These are phyloP conservation scores for Eudemis profundana DNA, from an alignment of 2,888 invertebrate species.

Conservation along the genomic window DNA sequence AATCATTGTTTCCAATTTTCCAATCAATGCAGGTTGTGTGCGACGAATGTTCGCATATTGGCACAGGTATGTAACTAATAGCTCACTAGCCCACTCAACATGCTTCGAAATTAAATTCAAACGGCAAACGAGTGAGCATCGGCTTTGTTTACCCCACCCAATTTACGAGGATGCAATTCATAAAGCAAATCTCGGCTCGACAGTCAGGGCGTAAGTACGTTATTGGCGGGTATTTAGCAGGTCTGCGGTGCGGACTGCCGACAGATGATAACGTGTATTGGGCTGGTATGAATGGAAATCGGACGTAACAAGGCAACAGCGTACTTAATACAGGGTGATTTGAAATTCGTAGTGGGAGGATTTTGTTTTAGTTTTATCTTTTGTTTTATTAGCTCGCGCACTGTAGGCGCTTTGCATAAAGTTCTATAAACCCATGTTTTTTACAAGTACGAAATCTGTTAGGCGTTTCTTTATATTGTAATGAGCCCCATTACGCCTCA, in stretches of 20 bases:
- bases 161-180: conserved; percentile 71
- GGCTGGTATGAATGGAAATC: conserved; percentile 49
- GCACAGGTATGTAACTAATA: not conserved
- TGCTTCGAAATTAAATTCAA: conserved; percentile 62
- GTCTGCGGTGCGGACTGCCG: conserved; percentile 71
- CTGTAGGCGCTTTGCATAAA: no score
- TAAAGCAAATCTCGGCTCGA: conserved; percentile 71
- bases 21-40: not conserved
- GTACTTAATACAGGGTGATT: not conserved
- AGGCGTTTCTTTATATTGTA: no score
- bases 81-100: conserved; percentile 7
- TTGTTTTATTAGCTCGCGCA: no score
- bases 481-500: no score
- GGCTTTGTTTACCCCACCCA: conserved; percentile 62
- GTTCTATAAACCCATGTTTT: no score
- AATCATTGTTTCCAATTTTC: not conserved
- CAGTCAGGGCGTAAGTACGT: conserved; percentile 69
- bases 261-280: conserved; percentile 65
- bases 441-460: no score
- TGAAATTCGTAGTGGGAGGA: not conserved
- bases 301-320: not conserved
- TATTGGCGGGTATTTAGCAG: conserved; percentile 73
- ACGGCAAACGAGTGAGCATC: conserved; percentile 59
- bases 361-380: not conserved
- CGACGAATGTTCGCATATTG: not conserved